Evolutionary conservation across 2,888 invertebrate species (phyloP).

Genomic region (Drosophila meridionalis): DNA sequence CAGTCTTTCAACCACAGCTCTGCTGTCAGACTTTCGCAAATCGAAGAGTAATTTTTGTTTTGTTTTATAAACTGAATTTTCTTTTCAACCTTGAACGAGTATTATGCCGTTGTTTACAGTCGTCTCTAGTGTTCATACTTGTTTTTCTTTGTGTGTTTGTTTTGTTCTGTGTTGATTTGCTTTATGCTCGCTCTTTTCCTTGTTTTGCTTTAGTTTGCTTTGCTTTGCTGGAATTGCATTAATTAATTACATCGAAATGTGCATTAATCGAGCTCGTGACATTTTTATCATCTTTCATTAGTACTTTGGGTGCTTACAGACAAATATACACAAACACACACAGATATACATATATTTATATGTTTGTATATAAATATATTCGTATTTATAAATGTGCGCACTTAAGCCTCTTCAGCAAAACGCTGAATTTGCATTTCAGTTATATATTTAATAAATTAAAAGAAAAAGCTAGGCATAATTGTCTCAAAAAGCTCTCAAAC

Average conservation of each 20-base stretch:
- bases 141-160: conserved; percentile 25
- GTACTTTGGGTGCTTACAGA: conserved; percentile 37
- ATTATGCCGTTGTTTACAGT: not conserved
- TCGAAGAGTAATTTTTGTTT: not conserved
- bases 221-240: conserved; percentile 64
- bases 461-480: not conserved
- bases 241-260: conserved; percentile 71
- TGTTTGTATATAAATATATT: not conserved
- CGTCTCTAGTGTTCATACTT: not conserved
- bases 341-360: not conserved
- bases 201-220: conserved; percentile 35
- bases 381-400: conserved; percentile 9
- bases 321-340: not conserved
- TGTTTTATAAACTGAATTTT: not conserved
- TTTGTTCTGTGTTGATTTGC: conserved; percentile 40
- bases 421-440: conserved; percentile 34
- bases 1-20: too few species aligned
- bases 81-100: not conserved
- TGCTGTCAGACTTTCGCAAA: not conserved
- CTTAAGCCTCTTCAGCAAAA: conserved; percentile 33
- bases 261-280: conserved; percentile 75
- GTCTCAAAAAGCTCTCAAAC: not conserved
- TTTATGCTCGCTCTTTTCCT: conserved; percentile 39
- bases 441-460: not conserved
- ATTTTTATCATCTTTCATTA: conserved; percentile 64